These are phyloP conservation scores for Anarhynchus alexandrinus DNA, from an alignment of 2,113 vertebrate genomes.

Conservation along the genomic window DNA sequence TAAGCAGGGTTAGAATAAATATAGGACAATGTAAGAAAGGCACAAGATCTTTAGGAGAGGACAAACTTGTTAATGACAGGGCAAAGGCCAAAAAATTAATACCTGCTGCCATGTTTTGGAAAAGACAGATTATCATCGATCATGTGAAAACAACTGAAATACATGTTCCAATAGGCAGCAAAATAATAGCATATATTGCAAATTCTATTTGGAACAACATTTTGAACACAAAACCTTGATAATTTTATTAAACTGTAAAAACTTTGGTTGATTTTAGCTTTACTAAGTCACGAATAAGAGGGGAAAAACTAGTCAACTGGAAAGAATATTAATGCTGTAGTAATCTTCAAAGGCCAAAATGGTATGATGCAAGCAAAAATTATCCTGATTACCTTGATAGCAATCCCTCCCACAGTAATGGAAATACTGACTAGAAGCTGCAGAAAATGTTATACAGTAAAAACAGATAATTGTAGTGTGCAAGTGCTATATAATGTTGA, in stretches of 20 bases:
- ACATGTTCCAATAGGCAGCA: background rate
- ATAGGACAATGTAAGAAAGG: background rate
- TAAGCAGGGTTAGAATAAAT: background rate
- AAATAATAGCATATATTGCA: background rate
- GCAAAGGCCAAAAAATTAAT: background rate
- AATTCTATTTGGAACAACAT: background rate
- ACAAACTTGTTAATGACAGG: background rate
- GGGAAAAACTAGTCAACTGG: background rate
- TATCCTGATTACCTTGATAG: background rate
- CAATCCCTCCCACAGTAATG: background rate
- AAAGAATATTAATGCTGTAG: background rate
- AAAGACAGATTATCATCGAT: background rate
- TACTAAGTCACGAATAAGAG: background rate
- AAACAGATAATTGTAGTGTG: background rate
- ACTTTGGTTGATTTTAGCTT: background rate
- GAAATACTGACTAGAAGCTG: slow-evolving; percentile 21
- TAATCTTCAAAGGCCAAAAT: background rate
- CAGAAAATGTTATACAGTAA: background rate
- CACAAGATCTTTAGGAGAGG: background rate
- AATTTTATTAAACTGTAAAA: background rate
- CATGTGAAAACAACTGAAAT: background rate
- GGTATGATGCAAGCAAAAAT: background rate
- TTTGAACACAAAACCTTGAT: background rate
- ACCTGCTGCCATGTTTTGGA: background rate
- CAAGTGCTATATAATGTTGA: background rate